These are phyloP conservation scores for Solea solea DNA, from an alignment of 2,113 vertebrate species.

Conservation along the genomic window DNA sequence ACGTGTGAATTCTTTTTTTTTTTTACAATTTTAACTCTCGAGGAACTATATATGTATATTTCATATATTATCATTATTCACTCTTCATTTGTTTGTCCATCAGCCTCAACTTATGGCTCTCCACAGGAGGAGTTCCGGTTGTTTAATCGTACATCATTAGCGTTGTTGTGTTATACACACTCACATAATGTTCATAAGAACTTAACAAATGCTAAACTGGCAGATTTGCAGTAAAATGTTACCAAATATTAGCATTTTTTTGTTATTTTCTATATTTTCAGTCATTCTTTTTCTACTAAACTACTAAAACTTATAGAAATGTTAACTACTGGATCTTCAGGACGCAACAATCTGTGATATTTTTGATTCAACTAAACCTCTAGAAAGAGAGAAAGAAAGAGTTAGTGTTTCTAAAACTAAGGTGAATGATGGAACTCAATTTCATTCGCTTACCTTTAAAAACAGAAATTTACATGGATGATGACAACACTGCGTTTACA, in stretches of 20 bases:
- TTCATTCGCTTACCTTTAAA: background rate
- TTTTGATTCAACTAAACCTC: too few relatives aligned
- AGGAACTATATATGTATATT: too few relatives aligned
- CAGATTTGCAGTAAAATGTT: background rate
- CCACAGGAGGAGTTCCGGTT: background rate
- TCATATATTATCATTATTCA: too few relatives aligned
- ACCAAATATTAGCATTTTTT: background rate
- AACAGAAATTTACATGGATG: background rate
- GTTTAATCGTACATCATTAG: background rate
- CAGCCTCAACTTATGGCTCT: background rate
- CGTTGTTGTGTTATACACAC: too few relatives aligned
- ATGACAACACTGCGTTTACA: background rate
- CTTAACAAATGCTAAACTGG: background rate
- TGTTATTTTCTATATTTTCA: background rate
- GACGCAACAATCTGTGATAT: too few relatives aligned
- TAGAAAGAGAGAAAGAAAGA: background rate
- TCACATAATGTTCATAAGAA: too few relatives aligned
- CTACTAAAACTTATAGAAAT: background rate
- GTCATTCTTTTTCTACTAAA: background rate
- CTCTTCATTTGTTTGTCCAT: background rate
- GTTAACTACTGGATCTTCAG: slow-evolving; percentile 44
- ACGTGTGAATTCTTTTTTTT: too few relatives aligned
- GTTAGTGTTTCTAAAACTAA: slow-evolving; percentile 24
- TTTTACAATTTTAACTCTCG: too few relatives aligned
- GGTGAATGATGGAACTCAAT: background rate